These are phyloP conservation scores for Gisinianus flammeolus DNA, from an alignment of 2,888 invertebrate species.

Conservation along the genomic window DNA sequence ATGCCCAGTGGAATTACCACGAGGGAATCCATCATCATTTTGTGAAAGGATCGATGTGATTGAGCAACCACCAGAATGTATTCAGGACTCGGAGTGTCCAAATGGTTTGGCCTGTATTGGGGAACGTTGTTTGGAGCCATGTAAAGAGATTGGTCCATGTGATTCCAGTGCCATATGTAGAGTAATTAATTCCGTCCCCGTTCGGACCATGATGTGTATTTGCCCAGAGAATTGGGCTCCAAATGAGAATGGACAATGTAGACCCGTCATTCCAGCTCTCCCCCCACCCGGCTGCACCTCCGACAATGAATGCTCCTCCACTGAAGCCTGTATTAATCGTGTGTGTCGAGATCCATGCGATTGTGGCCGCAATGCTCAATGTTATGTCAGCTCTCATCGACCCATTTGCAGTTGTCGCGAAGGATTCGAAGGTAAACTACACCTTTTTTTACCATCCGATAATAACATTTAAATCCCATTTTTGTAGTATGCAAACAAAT, in stretches of 20 bases:
- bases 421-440: slow-evolving; percentile 75
- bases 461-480: too few species aligned
- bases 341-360: slow-evolving; percentile 86
- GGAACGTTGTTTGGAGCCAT: slow-evolving; percentile 79
- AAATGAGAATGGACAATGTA: slow-evolving; percentile 78
- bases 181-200: slow-evolving; percentile 83
- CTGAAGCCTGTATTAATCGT: slow-evolving; percentile 83
- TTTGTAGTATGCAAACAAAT: too few species aligned
- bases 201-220: slow-evolving; percentile 85
- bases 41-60: slow-evolving; percentile 55
- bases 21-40: slow-evolving; percentile 80
- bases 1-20: slow-evolving; percentile 78
- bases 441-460: too few species aligned
- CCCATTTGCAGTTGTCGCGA: slow-evolving; percentile 84
- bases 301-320: slow-evolving; percentile 78
- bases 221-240: slow-evolving; percentile 86
- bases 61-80: slow-evolving; percentile 70
- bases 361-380: slow-evolving; percentile 79
- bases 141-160: slow-evolving; percentile 77
- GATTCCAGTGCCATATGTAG: slow-evolving; percentile 76
- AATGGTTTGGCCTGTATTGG: slow-evolving; percentile 80
- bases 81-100: slow-evolving; percentile 79
- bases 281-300: slow-evolving; percentile 64
- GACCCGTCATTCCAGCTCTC: slow-evolving; percentile 66
- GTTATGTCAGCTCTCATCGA: slow-evolving; percentile 80